These are phyloP conservation scores for Lysandra bellargus DNA, from an alignment of 2,888 invertebrate genomes.

Conservation along the genomic window DNA sequence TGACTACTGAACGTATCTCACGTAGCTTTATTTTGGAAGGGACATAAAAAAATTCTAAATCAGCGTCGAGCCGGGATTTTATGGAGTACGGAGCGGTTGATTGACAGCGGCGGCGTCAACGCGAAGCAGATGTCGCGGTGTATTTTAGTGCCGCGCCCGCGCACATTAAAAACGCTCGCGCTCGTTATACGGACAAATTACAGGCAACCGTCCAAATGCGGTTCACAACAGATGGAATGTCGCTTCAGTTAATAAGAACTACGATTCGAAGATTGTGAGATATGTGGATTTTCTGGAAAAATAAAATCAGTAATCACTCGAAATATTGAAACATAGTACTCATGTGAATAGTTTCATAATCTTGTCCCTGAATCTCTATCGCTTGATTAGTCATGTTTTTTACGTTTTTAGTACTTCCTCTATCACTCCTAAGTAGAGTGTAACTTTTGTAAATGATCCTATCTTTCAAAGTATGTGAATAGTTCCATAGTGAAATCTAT, in stretches of 20 bases:
- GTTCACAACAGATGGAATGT: slow-evolving; percentile 4
- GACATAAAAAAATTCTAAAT: neutral
- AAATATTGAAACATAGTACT: too few relatives aligned
- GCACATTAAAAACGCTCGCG: neutral
- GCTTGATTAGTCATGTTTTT: too few relatives aligned
- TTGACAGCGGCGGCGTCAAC: slow-evolving; percentile 23
- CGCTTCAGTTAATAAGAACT: neutral
- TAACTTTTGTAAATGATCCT: too few relatives aligned
- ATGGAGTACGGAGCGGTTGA: slow-evolving; percentile 24
- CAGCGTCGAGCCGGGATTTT: neutral
- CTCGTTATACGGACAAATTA: slow-evolving; percentile 28
- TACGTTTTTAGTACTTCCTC: too few relatives aligned
- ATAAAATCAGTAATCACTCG: too few relatives aligned
- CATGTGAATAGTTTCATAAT: too few relatives aligned
- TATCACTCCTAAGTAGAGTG: too few relatives aligned
- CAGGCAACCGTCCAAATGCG: slow-evolving; percentile 26
- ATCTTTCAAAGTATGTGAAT: too few relatives aligned
- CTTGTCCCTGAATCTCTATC: too few relatives aligned
- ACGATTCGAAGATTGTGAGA: too few relatives aligned
- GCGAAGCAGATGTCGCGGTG: slow-evolving; percentile 32
- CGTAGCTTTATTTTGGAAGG: neutral
- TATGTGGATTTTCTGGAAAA: too few relatives aligned
- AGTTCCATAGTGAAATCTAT: neutral
- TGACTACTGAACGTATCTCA: neutral
- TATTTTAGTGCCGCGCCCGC: slow-evolving; percentile 29